Conservation (phyloP, 2,888 invertebrate genomes). For the Athripsodes cinereus region DNA sequence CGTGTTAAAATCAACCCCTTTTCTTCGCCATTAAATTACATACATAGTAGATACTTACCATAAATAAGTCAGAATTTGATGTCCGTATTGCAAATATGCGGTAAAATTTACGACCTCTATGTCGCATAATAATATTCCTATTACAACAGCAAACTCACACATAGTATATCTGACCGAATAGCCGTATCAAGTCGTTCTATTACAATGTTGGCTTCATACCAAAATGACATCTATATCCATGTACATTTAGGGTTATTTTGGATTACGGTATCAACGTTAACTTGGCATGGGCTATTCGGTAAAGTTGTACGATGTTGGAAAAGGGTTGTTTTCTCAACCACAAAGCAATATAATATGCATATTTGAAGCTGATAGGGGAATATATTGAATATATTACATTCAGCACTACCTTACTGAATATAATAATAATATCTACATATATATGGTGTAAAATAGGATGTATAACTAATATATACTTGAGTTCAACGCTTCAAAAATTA, state of each 20-base stretch:
- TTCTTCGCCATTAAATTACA: neutral
- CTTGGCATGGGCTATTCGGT: neutral
- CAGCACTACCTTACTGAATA: too few relatives aligned
- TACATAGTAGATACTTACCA: too few relatives aligned
- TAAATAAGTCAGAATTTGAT: constrained; percentile 10
- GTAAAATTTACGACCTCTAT: constrained; percentile 46
- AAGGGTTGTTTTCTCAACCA: constrained; percentile 27
- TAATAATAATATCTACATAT: too few relatives aligned
- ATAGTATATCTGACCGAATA: constrained; percentile 35
- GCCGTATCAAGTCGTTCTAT: constrained; percentile 47
- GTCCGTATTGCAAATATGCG: constrained; percentile 47
- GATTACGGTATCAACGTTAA: neutral
- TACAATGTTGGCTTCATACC: constrained; percentile 39
- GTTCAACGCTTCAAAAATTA: too few relatives aligned
- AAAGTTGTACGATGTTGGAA: constrained; percentile 4
- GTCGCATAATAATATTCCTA: constrained; percentile 39
- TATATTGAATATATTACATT: neutral
- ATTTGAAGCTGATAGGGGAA: constrained; percentile 10
- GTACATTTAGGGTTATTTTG: constrained; percentile 27
- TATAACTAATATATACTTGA: too few relatives aligned
- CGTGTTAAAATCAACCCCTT: neutral
- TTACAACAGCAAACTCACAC: neutral
- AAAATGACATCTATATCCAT: constrained; percentile 46
- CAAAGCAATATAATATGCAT: constrained; percentile 23
- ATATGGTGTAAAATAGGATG: too few relatives aligned